Conservation (phyloP, 2,797 vertebrate species). For the Psittacula echo region DNA sequence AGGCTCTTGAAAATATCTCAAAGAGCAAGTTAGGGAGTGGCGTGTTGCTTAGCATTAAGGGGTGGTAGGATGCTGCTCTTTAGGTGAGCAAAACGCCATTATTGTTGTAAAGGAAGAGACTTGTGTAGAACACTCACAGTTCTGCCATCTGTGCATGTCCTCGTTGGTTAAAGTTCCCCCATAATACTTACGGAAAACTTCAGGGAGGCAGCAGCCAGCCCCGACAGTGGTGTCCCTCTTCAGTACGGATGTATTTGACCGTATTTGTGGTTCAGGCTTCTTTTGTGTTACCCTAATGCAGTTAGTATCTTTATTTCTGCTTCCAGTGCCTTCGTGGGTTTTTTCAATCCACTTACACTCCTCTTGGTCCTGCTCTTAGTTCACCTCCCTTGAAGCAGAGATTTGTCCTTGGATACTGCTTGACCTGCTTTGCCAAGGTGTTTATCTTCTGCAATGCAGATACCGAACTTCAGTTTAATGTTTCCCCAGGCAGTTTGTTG, state of each 20-base stretch:
- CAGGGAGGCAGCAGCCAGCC: background rate
- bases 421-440: slow-evolving; percentile 41
- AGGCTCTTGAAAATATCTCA: background rate
- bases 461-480: background rate
- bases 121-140: background rate
- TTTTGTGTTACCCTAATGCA: background rate
- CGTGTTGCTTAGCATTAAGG: background rate
- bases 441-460: slow-evolving; percentile 50
- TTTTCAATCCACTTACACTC: background rate
- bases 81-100: background rate
- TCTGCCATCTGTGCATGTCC: background rate
- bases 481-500: slow-evolving; percentile 15
- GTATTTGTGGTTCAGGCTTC: background rate
- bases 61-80: background rate
- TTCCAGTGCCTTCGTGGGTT: background rate
- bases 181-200: background rate
- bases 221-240: accelerated
- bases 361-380: background rate
- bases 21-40: background rate
- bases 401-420: slow-evolving; percentile 35
- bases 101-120: background rate
- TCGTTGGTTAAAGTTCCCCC: background rate
- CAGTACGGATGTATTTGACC: background rate
- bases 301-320: background rate
- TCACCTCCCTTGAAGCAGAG: background rate